phyloP scores from a whole-genome alignment of 1,140 invertebrate genomes.

The Tenebrio molitor region DNA sequence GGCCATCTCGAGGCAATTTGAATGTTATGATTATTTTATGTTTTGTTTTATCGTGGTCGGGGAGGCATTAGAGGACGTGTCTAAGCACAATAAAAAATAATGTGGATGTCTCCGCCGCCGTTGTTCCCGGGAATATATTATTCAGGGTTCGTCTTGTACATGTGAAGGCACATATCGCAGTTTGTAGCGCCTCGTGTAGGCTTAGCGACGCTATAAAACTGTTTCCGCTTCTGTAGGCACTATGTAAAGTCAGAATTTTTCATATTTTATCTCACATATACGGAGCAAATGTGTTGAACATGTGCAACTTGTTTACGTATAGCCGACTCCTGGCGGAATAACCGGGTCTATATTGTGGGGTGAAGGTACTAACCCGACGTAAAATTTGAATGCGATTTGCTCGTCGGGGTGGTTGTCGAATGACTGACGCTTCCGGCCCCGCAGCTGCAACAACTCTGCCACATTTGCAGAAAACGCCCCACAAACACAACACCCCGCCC shows the following conservation, averaged over 20 bases:
- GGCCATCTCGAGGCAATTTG: not conserved
- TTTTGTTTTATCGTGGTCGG: constrained; percentile 24
- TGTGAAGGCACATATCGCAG: constrained; percentile 19
- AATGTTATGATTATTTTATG: constrained; percentile 26
- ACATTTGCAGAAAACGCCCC: too few relatives aligned
- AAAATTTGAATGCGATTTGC: constrained; percentile 22
- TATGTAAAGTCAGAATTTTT: constrained; percentile 39
- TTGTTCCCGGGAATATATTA: constrained; percentile 33
- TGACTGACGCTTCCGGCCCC: constrained; percentile 3
- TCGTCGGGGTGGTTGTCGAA: constrained; percentile 22
- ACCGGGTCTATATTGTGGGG: constrained; percentile 17
- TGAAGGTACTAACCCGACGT: constrained; percentile 22
- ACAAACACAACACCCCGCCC: too few relatives aligned
- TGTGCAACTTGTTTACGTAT: constrained; percentile 32
- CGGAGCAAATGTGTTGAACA: constrained; percentile 36
- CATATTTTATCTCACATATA: constrained; percentile 40
- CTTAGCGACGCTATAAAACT: constrained; percentile 29
- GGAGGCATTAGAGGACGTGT: constrained; percentile 24
- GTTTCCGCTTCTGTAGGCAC: constrained; percentile 36
- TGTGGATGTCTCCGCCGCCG: constrained; percentile 6
- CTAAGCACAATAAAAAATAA: constrained; percentile 33
- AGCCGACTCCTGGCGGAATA: constrained; percentile 1
- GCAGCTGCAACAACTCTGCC: not conserved
- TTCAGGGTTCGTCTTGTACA: constrained; percentile 20
- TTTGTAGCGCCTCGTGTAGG: constrained; percentile 34